Percentiles rank a stretch among this genome's conserved stretches.
phyloP scores from a whole-genome alignment of 2,888 invertebrate species.

The Syrphus vitripennis region DNA sequence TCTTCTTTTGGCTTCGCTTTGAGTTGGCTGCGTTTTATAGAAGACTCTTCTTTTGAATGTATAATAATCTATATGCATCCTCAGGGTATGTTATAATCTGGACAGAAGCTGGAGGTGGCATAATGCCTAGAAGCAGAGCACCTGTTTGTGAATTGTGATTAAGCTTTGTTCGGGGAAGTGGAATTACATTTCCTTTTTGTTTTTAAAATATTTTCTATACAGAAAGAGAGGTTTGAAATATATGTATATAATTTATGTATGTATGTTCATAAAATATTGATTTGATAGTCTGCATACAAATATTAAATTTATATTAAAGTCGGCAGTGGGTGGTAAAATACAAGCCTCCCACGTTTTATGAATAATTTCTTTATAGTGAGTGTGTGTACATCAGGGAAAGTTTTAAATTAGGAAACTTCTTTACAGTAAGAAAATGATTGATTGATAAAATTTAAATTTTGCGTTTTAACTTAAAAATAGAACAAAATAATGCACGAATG shows the following conservation, averaged over 20 bases:
- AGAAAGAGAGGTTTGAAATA: background rate
- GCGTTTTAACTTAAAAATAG: constrained; percentile 1
- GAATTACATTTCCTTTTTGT: background rate
- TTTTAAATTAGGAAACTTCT: background rate
- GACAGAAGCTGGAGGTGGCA: background rate
- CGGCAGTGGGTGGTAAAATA: background rate
- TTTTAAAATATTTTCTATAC: background rate
- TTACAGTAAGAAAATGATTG: background rate
- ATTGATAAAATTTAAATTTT: constrained; percentile 2
- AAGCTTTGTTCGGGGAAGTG: background rate
- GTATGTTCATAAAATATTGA: background rate
- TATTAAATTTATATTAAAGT: background rate
- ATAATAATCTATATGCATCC: background rate
- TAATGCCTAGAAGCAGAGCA: background rate
- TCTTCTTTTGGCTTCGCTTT: constrained; percentile 13
- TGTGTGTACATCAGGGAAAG: background rate
- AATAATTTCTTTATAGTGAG: background rate
- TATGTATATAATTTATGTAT: background rate
- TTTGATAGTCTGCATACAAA: background rate
- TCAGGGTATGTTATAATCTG: background rate
- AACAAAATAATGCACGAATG: background rate
- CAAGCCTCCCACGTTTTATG: background rate
- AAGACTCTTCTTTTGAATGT: constrained; percentile 1
- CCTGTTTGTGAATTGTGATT: background rate
- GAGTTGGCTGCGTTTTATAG: background rate